These are phyloP conservation scores for Prochilodus magdalenae DNA, from an alignment of 2,113 vertebrate species.

Conservation along the genomic window DNA sequence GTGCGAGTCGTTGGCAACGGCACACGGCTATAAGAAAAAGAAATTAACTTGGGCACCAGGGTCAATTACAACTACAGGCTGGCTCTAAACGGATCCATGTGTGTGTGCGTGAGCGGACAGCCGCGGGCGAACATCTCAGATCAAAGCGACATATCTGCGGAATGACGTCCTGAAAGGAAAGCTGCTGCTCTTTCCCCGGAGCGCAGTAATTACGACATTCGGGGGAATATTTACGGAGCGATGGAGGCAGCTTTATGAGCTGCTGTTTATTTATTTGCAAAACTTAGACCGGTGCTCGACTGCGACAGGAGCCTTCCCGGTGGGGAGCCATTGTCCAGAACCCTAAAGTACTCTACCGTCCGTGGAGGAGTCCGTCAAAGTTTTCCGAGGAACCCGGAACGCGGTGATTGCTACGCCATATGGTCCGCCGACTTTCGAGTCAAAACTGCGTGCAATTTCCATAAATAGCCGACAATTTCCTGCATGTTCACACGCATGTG, in stretches of 20 bases:
- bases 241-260: slow-evolving; percentile 77
- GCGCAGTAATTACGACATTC: slow-evolving; percentile 76
- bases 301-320: slow-evolving; percentile 30
- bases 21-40: slow-evolving; percentile 19
- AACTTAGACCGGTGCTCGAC: slow-evolving; percentile 27
- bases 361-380: neutral
- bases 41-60: slow-evolving; percentile 58
- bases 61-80: slow-evolving; percentile 74
- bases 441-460: slow-evolving; percentile 38
- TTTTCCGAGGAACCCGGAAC: neutral
- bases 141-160: slow-evolving; percentile 40
- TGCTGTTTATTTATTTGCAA: slow-evolving; percentile 80
- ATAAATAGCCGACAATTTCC: slow-evolving; percentile 25
- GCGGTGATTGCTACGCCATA: slow-evolving; percentile 12
- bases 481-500: slow-evolving; percentile 37
- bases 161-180: slow-evolving; percentile 6
- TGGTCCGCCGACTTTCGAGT: slow-evolving; percentile 21
- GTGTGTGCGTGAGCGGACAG: slow-evolving; percentile 57
- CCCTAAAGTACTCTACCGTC: slow-evolving; percentile 34
- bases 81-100: slow-evolving; percentile 78
- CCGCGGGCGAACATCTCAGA: slow-evolving; percentile 71
- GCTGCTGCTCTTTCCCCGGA: slow-evolving; percentile 49
- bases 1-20: slow-evolving; percentile 26
- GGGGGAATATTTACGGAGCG: slow-evolving; percentile 76
- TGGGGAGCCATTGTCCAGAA: slow-evolving; percentile 25